Conservation (phyloP, 2,888 invertebrate species). For the Cerceris rybyensis region DNA sequence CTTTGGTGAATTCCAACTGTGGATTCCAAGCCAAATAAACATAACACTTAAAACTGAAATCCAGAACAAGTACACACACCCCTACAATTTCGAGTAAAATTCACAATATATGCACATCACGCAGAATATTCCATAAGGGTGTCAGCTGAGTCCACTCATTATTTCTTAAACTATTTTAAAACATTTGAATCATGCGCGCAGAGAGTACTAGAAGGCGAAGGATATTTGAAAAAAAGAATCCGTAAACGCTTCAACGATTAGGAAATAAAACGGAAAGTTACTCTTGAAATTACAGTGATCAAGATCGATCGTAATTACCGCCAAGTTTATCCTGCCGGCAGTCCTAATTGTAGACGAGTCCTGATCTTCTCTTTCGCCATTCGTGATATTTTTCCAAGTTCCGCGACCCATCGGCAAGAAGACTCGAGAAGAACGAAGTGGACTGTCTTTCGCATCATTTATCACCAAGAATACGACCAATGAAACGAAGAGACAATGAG, state of each 20-base stretch:
- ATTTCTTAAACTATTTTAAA: not conserved
- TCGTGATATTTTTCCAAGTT: not conserved
- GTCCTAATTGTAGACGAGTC: conserved; percentile 18
- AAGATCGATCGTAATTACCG: conserved; percentile 19
- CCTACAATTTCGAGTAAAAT: too few relatives aligned
- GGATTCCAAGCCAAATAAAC: too few relatives aligned
- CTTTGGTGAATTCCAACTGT: too few relatives aligned
- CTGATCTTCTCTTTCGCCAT: not conserved
- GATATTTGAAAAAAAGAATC: conserved; percentile 10
- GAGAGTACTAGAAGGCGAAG: conserved; percentile 9
- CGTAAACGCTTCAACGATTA: conserved; percentile 20
- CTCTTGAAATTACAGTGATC: conserved; percentile 22
- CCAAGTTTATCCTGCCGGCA: conserved; percentile 14
- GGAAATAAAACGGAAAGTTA: conserved; percentile 8
- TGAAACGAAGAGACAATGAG: too few relatives aligned
- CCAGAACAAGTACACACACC: too few relatives aligned
- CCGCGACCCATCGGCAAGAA: not conserved
- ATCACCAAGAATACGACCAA: too few relatives aligned
- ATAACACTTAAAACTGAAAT: too few relatives aligned
- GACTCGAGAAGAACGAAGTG: not conserved
- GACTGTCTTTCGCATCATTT: too few relatives aligned
- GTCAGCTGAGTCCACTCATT: not conserved
- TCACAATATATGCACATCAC: too few relatives aligned
- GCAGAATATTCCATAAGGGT: too few relatives aligned
- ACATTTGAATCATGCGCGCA: not conserved